Percentiles rank a stretch among this genome's conserved stretches.
phyloP scores from a whole-genome alignment of 2,888 invertebrate genomes.

The Diploptera punctata region DNA sequence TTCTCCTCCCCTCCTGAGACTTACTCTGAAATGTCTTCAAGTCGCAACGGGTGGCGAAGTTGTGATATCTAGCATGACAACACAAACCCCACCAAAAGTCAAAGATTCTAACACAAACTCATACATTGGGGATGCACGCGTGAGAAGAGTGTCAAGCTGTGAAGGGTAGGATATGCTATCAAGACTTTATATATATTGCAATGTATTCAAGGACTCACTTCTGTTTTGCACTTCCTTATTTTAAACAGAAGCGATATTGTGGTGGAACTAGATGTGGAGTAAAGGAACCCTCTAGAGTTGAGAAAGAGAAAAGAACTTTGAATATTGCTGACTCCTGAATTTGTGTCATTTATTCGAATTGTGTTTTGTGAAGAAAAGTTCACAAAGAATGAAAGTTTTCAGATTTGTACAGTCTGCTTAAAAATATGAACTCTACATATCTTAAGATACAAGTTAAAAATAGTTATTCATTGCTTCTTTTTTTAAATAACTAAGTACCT shows the following conservation, averaged over 20 bases:
- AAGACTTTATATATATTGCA: slow-evolving; percentile 13
- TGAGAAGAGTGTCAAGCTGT: not conserved
- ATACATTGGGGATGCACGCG: not conserved
- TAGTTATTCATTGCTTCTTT: too few relatives aligned
- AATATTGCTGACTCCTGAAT: too few relatives aligned
- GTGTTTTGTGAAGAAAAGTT: too few relatives aligned
- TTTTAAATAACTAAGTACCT: too few relatives aligned
- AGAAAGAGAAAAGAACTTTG: too few relatives aligned
- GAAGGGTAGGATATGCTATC: not conserved
- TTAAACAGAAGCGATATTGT: not conserved
- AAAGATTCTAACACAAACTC: not conserved
- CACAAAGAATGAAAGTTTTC: too few relatives aligned
- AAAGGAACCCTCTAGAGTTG: not conserved
- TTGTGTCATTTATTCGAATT: too few relatives aligned
- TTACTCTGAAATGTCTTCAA: slow-evolving; percentile 9
- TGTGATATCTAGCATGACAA: slow-evolving; percentile 18
- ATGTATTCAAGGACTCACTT: slow-evolving; percentile 8
- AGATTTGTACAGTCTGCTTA: too few relatives aligned
- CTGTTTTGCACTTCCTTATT: not conserved
- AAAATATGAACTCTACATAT: too few relatives aligned
- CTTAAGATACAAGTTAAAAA: too few relatives aligned
- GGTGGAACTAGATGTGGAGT: not conserved
- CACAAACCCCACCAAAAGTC: not conserved
- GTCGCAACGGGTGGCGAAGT: slow-evolving; percentile 10
- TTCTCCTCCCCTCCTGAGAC: not conserved